A percentile compares a stretch with the other conserved stretches of the same genome.
phyloP scores from a whole-genome alignment of 2,888 invertebrate genomes.

The Dioctria linearis region DNA sequence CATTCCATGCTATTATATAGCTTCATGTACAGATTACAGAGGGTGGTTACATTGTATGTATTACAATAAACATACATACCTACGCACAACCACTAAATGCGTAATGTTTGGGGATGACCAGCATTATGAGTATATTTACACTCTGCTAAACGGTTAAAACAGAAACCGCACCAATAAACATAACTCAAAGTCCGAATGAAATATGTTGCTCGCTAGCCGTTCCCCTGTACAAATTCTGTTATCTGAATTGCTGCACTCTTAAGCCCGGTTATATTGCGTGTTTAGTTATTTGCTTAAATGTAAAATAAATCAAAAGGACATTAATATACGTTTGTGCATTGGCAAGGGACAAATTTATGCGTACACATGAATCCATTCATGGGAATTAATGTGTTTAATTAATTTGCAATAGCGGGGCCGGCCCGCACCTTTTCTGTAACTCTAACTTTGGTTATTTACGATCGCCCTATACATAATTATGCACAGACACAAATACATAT shows the following conservation, averaged over 20 bases:
- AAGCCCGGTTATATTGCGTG: constrained; percentile 15
- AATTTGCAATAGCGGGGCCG: constrained; percentile 31
- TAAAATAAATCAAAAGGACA: constrained; percentile 39
- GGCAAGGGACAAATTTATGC: constrained; percentile 40
- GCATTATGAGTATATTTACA: constrained; percentile 39
- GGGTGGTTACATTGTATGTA: constrained; percentile 7
- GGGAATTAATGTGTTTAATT: constrained; percentile 44
- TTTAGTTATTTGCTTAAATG: constrained; percentile 30
- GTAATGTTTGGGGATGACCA: constrained; percentile 16
- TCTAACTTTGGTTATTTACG: not conserved
- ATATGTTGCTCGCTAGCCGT: constrained; percentile 18
- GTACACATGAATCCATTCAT: constrained; percentile 41
- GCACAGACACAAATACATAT: too few relatives aligned
- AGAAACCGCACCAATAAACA: constrained; percentile 45
- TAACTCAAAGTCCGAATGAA: constrained; percentile 41
- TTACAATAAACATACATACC: constrained; percentile 31
- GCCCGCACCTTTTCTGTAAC: not conserved
- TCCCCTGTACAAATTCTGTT: constrained; percentile 36
- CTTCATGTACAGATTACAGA: too few relatives aligned
- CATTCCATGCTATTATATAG: too few relatives aligned
- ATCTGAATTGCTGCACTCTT: constrained; percentile 41
- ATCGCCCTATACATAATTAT: too few relatives aligned
- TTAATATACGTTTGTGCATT: constrained; percentile 44
- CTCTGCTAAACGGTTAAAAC: constrained; percentile 16
- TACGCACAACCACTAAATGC: not conserved